Evolutionary conservation across 1,140 invertebrate genomes (phyloP), one percentile per base, ranked within the genome.

Genomic region (Philopotamus ludificatus): DNA sequence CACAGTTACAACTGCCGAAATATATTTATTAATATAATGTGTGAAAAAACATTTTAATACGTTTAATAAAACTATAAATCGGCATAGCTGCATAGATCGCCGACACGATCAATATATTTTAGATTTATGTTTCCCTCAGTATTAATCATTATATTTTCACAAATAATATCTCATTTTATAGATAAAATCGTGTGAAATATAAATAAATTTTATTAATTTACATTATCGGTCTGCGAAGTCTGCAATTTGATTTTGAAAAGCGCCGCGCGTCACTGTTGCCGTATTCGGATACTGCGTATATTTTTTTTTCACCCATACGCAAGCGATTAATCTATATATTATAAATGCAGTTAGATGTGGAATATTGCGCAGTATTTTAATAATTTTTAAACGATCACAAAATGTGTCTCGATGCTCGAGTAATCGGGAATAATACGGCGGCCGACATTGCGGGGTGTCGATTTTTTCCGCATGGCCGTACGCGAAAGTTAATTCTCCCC

Each of bases 301-400:
- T 65, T 69, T 69, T 69, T 69, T 69, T 69, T 65, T 63, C 25
- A 28, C 21, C 21, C 22, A 3, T 49, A 57, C 53, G 49, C 44
- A 21, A 16, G 47, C 21, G 9, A 2, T 7, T 3, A 66, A 42
- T 18, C 8, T 7, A 23, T n/a, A n/a, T n/a, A n/a, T 51, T 25
- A 26, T 42, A 45, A 28, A 44, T 28, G 45, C 39, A 7, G 10
- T 18, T 26, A 34, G 39, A 15, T 41, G 50, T 47, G 18, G 25
- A 12, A 41, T 3, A 26, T 20, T 23, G 4, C 44, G 1, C 3
- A 8, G 57, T 16, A 42, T 55, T 1, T 9, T 16, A 57, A 61
- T 25, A 58, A 23, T 63, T 69, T 69, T 69, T 65, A 65, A 69
- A 69, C 51, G 42, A 50, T 69, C 34, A 42, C 45, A 69, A 58